phyloP scores from a whole-genome alignment of 2,888 invertebrate genomes.

The Drosophila austrosaltans region DNA sequence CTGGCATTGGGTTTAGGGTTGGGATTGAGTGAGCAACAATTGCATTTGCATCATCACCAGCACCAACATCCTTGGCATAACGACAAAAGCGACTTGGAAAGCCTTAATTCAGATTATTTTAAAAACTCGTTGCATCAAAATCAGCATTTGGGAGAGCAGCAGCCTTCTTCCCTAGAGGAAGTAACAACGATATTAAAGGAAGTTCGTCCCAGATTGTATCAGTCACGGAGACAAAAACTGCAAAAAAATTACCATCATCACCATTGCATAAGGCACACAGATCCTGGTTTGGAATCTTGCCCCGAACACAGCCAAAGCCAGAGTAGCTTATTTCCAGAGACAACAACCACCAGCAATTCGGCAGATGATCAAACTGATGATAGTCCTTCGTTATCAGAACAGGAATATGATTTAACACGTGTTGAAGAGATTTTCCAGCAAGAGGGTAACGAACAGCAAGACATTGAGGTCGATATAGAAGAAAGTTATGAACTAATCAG shows the following conservation, averaged over 20 bases:
- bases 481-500: conserved; percentile 81
- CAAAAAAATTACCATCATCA: conserved; percentile 42
- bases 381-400: conserved; percentile 80
- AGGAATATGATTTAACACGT: conserved; percentile 81
- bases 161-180: conserved; percentile 63
- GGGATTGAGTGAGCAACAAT: not conserved
- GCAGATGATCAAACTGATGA: conserved; percentile 83
- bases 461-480: conserved; percentile 41
- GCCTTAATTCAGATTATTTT: conserved; percentile 83
- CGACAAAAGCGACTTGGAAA: conserved; percentile 84
- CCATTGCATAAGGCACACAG: conserved; percentile 46
- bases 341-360: conserved; percentile 82
- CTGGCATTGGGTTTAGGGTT: conserved; percentile 64
- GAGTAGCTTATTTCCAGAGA: conserved; percentile 82
- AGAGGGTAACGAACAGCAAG: conserved; percentile 23
- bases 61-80: conserved; percentile 81
- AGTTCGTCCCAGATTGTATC: conserved; percentile 81
- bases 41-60: conserved; percentile 1
- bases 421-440: conserved; percentile 80
- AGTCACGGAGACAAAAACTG: conserved; percentile 70
- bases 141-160: conserved; percentile 43
- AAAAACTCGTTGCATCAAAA: conserved; percentile 83
- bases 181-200: conserved; percentile 55
- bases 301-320: conserved; percentile 82
- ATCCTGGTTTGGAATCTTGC: conserved; percentile 74